Conservation (phyloP, 2,113 vertebrate species). For the Zosterops lateralis region DNA sequence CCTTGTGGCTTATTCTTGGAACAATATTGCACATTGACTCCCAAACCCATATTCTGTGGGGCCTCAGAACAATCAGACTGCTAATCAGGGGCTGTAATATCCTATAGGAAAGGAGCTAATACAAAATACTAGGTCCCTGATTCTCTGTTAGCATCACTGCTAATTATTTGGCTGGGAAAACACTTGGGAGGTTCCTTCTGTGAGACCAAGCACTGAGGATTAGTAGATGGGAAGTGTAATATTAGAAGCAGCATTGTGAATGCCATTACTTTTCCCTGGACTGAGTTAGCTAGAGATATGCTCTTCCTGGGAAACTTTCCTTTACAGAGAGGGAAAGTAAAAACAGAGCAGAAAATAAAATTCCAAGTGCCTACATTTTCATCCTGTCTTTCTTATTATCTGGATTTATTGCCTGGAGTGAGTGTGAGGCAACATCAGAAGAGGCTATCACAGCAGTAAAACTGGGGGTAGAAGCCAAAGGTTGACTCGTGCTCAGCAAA, state of each 20-base stretch:
- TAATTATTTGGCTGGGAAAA: not conserved
- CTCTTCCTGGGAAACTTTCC: not conserved
- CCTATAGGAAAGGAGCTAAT: not conserved
- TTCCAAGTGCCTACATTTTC: not conserved
- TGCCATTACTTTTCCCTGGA: not conserved
- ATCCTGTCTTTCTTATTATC: not conserved
- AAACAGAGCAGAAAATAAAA: not conserved
- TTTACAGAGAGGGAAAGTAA: not conserved
- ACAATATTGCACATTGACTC: not conserved
- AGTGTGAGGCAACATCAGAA: not conserved
- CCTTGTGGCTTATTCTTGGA: not conserved
- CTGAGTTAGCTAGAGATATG: not conserved
- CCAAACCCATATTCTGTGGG: not conserved
- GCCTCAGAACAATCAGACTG: not conserved
- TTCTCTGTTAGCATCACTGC: not conserved
- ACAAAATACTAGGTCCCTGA: not conserved
- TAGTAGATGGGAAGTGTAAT: not conserved
- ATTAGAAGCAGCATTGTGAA: constrained; percentile 17
- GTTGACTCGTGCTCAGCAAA: not conserved
- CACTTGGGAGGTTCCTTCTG: not conserved
- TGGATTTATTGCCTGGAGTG: not conserved
- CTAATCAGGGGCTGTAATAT: not conserved
- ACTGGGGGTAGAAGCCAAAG: not conserved
- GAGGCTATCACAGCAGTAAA: not conserved
- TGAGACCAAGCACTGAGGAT: not conserved